Percentiles rank a stretch among this genome's conserved stretches.
These are phyloP conservation scores for Hemichromis elongatus DNA, from an alignment of 2,113 vertebrate genomes.

Conservation along the genomic window DNA sequence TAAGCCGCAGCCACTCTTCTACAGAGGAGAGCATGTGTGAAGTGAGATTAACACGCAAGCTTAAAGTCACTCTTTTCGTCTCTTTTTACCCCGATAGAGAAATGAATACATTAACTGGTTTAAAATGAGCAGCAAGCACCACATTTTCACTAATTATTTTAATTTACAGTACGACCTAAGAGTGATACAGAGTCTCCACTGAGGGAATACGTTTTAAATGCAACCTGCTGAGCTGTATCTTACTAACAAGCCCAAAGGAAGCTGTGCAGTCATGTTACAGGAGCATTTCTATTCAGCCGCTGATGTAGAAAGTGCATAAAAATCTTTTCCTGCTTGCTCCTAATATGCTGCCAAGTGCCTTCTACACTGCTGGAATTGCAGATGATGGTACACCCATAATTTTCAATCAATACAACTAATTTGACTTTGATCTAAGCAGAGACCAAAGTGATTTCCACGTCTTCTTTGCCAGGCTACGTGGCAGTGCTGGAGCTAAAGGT, in stretches of 20 bases:
- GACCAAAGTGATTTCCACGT: rapidly evolving
- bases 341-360: not conserved
- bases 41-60: not conserved
- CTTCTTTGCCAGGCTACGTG: not conserved
- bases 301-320: rapidly evolving
- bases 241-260: not conserved
- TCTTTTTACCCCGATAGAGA: not conserved
- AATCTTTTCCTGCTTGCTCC: not conserved
- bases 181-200: not conserved
- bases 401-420: not conserved
- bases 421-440: not conserved
- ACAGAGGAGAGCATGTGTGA: not conserved
- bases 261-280: not conserved
- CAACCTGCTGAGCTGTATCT: not conserved
- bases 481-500: rapidly evolving
- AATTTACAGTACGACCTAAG: not conserved
- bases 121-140: not conserved
- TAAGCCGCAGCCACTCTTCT: not conserved
- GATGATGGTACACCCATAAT: not conserved
- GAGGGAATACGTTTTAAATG: rapidly evolving
- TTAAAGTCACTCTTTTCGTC: not conserved
- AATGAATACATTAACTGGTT: not conserved
- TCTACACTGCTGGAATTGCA: not conserved
- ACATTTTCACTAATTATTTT: not conserved
- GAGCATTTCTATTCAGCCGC: not conserved